A percentile compares a stretch with the other conserved stretches of the same genome.
Evolutionary conservation across 2,888 invertebrate genomes (phyloP).

Genomic region (Metopia argyrocephala): DNA sequence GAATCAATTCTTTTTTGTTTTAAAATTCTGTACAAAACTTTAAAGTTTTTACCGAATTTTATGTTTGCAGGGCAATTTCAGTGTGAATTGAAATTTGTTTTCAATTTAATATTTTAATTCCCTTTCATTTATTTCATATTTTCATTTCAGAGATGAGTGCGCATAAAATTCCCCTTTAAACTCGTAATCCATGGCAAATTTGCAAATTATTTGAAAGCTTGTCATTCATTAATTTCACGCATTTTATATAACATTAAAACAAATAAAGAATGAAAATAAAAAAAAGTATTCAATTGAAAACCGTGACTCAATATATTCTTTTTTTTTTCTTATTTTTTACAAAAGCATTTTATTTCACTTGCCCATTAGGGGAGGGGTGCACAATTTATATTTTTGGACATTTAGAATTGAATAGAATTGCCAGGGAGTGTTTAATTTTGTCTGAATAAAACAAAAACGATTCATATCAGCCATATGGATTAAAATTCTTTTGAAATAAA

Average conservation of each 20-base stretch:
- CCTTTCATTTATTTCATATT: too few species aligned
- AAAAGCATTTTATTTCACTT: slow-evolving; percentile 40
- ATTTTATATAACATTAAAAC: slow-evolving; percentile 24
- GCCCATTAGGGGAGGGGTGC: not conserved
- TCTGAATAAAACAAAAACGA: slow-evolving; percentile 21
- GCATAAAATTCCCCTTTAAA: too few species aligned
- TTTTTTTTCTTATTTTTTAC: too few species aligned
- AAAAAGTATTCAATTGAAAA: slow-evolving; percentile 69
- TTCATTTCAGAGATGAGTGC: too few species aligned
- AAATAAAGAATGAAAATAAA: not conserved
- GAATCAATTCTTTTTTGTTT: too few species aligned
- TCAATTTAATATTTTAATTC: too few species aligned
- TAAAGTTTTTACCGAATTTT: too few species aligned
- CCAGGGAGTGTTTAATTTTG: slow-evolving; percentile 47
- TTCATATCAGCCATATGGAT: slow-evolving; percentile 46
- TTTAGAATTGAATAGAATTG: not conserved
- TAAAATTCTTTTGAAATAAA: not conserved
- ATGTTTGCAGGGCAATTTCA: too few species aligned
- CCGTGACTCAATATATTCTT: slow-evolving; percentile 65
- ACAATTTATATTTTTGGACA: slow-evolving; percentile 21
- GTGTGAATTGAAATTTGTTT: too few species aligned
- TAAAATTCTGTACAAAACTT: too few species aligned
- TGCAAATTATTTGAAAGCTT: slow-evolving; percentile 16
- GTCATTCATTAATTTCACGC: slow-evolving; percentile 45
- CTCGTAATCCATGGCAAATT: not conserved